These are phyloP conservation scores for Chironomus tentans DNA, from an alignment of 2,888 invertebrate genomes.

Conservation along the genomic window DNA sequence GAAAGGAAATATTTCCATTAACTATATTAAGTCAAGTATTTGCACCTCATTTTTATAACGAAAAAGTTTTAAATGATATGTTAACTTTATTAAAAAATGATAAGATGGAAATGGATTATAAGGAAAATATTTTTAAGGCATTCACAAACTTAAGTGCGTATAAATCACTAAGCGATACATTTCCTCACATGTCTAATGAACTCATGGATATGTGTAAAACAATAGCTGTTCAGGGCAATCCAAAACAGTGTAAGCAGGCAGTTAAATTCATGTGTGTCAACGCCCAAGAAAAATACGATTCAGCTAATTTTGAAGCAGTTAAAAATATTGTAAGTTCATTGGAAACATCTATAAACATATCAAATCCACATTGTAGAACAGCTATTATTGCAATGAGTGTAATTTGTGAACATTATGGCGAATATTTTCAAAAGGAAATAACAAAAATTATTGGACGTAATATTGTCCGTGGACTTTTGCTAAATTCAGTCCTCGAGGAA, in stretches of 20 bases:
- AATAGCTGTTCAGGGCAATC: not conserved
- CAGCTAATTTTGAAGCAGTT: not conserved
- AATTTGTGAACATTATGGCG: not conserved
- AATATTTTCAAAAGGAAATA: not conserved
- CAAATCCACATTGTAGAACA: not conserved
- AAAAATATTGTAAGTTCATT: not conserved
- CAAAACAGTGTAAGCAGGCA: slow-evolving; percentile 4
- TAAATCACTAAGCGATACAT: not conserved
- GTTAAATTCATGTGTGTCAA: not conserved
- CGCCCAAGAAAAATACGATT: not conserved
- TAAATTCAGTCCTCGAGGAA: not conserved
- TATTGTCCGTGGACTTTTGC: not conserved
- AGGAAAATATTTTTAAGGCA: not conserved
- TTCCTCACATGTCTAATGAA: not conserved
- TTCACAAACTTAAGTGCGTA: not conserved
- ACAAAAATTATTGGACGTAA: not conserved
- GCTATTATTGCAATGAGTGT: not conserved
- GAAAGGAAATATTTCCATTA: not conserved
- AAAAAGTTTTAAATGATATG: not conserved
- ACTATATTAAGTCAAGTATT: not conserved
- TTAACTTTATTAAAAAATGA: not conserved
- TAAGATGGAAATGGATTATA: not conserved
- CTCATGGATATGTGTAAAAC: not conserved
- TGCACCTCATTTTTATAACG: not conserved
- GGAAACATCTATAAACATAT: not conserved